Evolutionary conservation across 1,140 invertebrate genomes (phyloP).

Genomic region (Hycleus cichorii): DNA sequence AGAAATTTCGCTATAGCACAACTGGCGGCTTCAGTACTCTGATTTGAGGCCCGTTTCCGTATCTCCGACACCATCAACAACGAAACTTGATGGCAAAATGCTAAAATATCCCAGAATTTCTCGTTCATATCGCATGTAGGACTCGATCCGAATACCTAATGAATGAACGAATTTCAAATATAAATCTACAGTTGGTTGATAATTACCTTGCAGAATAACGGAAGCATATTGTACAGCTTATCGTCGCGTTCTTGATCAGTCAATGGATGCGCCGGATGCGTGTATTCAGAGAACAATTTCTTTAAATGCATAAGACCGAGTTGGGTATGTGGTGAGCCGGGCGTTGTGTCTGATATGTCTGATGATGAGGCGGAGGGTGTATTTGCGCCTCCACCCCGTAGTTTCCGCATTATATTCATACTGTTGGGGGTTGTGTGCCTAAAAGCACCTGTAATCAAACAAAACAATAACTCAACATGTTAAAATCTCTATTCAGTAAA

Average conservation of each 20-base stretch:
- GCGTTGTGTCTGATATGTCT: slow-evolving; percentile 46
- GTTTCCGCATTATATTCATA: slow-evolving; percentile 84
- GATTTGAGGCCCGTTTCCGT: slow-evolving; percentile 84
- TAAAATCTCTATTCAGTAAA: too few species aligned
- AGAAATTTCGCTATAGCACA: slow-evolving; percentile 94
- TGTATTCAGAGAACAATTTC: slow-evolving; percentile 91
- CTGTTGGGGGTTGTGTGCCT: neutral
- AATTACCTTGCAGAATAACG: slow-evolving; percentile 92
- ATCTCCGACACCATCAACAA: slow-evolving; percentile 94
- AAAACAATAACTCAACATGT: too few species aligned
- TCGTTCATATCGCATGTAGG: slow-evolving; percentile 89
- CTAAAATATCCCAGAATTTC: slow-evolving; percentile 88
- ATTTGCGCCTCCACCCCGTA: slow-evolving; percentile 53
- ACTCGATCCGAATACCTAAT: slow-evolving; percentile 82
- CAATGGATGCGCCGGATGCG: slow-evolving; percentile 73
- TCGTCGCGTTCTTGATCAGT: slow-evolving; percentile 81
- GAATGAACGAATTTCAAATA: neutral
- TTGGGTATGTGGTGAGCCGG: slow-evolving; percentile 68
- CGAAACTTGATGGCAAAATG: slow-evolving; percentile 91
- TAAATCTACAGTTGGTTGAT: neutral
- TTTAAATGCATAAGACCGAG: slow-evolving; percentile 92
- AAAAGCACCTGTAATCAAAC: too few species aligned
- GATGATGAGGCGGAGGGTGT: slow-evolving; percentile 44
- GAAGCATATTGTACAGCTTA: slow-evolving; percentile 96
- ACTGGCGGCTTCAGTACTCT: slow-evolving; percentile 91